Evolutionary conservation across 2,797 vertebrate species (phyloP), one percentile per base, ranked within the genome.

Genomic region (Fringilla coelebs): DNA sequence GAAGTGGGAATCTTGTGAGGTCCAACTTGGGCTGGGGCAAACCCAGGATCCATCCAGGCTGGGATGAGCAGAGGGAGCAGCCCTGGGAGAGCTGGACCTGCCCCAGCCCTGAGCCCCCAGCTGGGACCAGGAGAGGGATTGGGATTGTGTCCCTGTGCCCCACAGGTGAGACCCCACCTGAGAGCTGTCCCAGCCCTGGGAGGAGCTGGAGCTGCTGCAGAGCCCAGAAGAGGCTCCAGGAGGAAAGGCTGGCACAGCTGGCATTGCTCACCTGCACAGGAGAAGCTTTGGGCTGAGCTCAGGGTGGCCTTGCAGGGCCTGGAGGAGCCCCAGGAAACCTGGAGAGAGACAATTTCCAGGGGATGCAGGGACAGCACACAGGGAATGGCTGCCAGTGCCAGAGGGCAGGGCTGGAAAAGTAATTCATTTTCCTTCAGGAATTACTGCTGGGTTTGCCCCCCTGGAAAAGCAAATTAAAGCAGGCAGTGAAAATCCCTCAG

Each of bases 11-110:
- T 22, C 5, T 28, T 10, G 0, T 15, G 17, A 10, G 34, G 26
- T 55, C 55, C 2, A 36, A 9, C 10, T 2, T 17, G 55, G 6
- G 9, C 3, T 1, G 0, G 45, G 32, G 1, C 3, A 51, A 10
- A 1, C 19, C 31, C 26, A 4, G 52, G 61, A 32, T 51, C 9
- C 6, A 2, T 9, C 63, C 63, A 61, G 73, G 55, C 40, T 61
- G 73, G 83, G 24, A 45, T n/a, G 72, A 40, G 63, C n/a, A 29
- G 72, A 67, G 7, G 83, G 54, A 85, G 61, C 65, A 70, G 57
- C 65, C 0, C 73, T 41, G 81, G 81, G 43, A 67, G 15, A 52
- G 54, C 45, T 67, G 71, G 62, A 36, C 0, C 62, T 58, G 71
- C 32, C 36, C 71, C 52, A 43, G 36, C n/a, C n/a, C 18, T 7